These are phyloP conservation scores for Origma solitaria DNA, from an alignment of 2,113 vertebrate genomes.

Conservation along the genomic window DNA sequence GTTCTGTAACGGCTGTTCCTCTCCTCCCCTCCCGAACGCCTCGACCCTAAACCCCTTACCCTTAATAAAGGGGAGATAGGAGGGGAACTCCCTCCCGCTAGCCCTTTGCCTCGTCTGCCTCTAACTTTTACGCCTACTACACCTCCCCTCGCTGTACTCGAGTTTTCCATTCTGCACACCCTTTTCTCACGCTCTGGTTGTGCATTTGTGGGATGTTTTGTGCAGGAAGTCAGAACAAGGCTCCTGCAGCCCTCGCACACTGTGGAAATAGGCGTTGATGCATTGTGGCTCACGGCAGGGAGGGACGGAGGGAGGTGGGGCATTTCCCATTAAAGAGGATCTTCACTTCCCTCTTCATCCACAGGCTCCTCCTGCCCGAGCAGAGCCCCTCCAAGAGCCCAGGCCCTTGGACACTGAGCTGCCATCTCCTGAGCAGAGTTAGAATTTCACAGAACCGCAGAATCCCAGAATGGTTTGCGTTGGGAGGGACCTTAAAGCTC, in stretches of 20 bases:
- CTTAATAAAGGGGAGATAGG: too few relatives aligned
- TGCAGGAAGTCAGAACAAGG: not conserved
- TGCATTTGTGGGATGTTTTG: not conserved
- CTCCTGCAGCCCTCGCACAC: accelerated
- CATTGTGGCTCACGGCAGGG: not conserved
- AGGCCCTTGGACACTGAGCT: not conserved
- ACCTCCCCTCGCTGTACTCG: accelerated
- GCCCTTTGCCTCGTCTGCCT: too few relatives aligned
- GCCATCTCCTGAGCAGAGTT: not conserved
- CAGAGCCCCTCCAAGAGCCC: not conserved
- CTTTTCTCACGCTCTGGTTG: not conserved
- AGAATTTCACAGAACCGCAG: not conserved
- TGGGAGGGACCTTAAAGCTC: not conserved
- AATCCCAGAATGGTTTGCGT: not conserved
- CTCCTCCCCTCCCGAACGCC: too few relatives aligned
- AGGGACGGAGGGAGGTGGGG: not conserved
- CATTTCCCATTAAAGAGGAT: accelerated
- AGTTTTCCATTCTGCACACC: not conserved
- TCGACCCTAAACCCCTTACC: too few relatives aligned
- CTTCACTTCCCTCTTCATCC: not conserved
- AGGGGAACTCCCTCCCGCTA: too few relatives aligned
- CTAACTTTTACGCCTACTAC: too few relatives aligned
- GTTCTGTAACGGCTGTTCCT: too few relatives aligned
- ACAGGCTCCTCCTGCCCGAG: not conserved
- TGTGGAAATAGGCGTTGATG: not conserved